phyloP scores from a whole-genome alignment of 2,797 vertebrate genomes.

The Knipowitschia caucasica region DNA sequence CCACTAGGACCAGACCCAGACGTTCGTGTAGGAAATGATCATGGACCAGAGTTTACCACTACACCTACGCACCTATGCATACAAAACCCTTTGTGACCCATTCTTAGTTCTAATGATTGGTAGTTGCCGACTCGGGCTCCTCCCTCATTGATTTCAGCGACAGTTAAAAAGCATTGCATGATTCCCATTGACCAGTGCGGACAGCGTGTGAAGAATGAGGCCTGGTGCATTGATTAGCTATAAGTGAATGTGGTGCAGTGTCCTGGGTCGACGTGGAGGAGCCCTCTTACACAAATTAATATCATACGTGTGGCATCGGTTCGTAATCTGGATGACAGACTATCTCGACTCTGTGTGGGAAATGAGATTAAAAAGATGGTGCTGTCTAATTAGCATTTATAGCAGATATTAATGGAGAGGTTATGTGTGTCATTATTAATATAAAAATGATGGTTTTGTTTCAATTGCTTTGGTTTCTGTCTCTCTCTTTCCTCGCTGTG shows the following conservation, averaged over 20 bases:
- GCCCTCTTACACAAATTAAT: slow-evolving; percentile 25
- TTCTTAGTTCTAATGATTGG: slow-evolving; percentile 46
- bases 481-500: too few relatives aligned
- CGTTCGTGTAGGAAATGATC: too few relatives aligned
- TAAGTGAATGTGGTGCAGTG: slow-evolving; percentile 35
- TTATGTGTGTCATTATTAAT: background rate
- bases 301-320: slow-evolving; percentile 26
- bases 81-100: slow-evolving; percentile 36
- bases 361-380: slow-evolving; percentile 9
- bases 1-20: too few relatives aligned
- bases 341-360: background rate
- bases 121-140: slow-evolving; percentile 53
- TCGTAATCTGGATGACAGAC: background rate
- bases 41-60: too few relatives aligned
- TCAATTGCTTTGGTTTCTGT: too few relatives aligned
- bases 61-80: background rate
- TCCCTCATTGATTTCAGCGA: slow-evolving; percentile 59
- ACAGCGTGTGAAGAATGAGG: slow-evolving; percentile 46
- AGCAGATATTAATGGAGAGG: background rate
- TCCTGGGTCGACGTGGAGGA: slow-evolving; percentile 21
- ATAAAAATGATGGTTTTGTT: too few relatives aligned
- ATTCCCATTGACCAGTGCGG: slow-evolving; percentile 54
- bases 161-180: slow-evolving; percentile 60
- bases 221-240: slow-evolving; percentile 61
- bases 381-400: background rate